Evolutionary conservation across 2,888 invertebrate species (phyloP).

Genomic region (Sympetrum striolatum): DNA sequence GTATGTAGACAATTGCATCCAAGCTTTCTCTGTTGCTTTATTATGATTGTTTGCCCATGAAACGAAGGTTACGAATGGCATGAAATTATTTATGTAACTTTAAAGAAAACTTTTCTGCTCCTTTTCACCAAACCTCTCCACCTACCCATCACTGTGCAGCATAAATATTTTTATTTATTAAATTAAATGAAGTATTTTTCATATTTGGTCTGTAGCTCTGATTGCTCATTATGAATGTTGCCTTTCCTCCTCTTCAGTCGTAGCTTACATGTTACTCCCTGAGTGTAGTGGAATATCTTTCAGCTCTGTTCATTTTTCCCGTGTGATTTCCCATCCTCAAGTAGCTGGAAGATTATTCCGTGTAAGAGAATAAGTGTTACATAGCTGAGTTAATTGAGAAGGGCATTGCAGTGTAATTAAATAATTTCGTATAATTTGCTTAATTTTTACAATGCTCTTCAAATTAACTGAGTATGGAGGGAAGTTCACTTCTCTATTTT

Average conservation of each 20-base stretch:
- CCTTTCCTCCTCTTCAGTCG: not conserved
- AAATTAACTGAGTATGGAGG: not conserved
- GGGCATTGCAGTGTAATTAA: not conserved
- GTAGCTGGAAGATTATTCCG: not conserved
- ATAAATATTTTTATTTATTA: not conserved
- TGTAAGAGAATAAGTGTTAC: not conserved
- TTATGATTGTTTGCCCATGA: slow-evolving; percentile 26
- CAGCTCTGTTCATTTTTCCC: not conserved
- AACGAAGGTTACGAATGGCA: slow-evolving; percentile 17
- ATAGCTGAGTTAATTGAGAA: not conserved
- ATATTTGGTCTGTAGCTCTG: slow-evolving; percentile 18
- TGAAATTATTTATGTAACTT: slow-evolving; percentile 10
- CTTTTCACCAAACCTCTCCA: slow-evolving; percentile 20
- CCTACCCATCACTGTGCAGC: slow-evolving; percentile 31
- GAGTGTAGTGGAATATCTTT: slow-evolving; percentile 4
- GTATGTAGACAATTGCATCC: slow-evolving; percentile 35
- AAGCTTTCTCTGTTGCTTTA: slow-evolving; percentile 38
- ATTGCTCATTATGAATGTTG: not conserved
- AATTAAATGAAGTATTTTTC: not conserved
- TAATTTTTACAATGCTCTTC: not conserved
- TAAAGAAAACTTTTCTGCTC: slow-evolving; percentile 12
- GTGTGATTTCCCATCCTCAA: not conserved
- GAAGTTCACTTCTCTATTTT: not conserved
- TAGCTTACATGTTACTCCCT: slow-evolving; percentile 11
- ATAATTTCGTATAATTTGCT: not conserved